A percentile compares a stretch with the other conserved stretches of the same genome.
Evolutionary conservation across 64 coral and sea anemone species (phyloP).

Genomic region (Pachyseris speciosa): DNA sequence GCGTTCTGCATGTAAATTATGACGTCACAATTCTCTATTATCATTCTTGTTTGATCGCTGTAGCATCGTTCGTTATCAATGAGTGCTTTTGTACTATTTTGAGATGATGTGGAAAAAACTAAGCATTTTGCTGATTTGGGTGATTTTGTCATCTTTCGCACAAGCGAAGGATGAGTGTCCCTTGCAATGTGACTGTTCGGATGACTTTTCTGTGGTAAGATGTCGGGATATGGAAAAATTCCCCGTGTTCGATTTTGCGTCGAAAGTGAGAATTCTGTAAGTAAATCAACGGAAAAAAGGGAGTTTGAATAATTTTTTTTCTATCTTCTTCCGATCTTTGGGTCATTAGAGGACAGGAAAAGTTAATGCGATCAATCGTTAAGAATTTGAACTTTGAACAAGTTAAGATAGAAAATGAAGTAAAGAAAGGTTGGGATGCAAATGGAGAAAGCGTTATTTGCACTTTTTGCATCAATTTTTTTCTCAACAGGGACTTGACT

Average conservation of each 20-base stretch:
- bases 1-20: not conserved
- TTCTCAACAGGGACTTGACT: constrained; percentile 12
- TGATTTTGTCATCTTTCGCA: not conserved
- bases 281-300: not conserved
- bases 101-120: constrained; percentile 21
- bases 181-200: constrained; percentile 25
- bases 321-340: too few species aligned
- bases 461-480: too few species aligned
- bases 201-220: constrained; percentile 26
- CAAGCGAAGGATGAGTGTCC: constrained; percentile 9
- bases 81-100: not conserved
- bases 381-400: too few species aligned
- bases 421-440: too few species aligned
- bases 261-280: constrained; percentile 54
- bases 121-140: constrained; percentile 2
- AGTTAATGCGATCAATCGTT: too few species aligned
- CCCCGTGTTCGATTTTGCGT: not conserved
- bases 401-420: too few species aligned
- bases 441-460: not conserved
- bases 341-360: too few species aligned
- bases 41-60: not conserved
- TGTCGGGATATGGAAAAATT: constrained; percentile 14
- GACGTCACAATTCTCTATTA: constrained; percentile 27
- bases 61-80: not conserved
- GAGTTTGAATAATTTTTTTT: too few species aligned